Percentiles rank a stretch among this genome's conserved stretches.
Evolutionary conservation across 2,113 vertebrate genomes (phyloP).

Genomic region (Colistium nudipinnis): DNA sequence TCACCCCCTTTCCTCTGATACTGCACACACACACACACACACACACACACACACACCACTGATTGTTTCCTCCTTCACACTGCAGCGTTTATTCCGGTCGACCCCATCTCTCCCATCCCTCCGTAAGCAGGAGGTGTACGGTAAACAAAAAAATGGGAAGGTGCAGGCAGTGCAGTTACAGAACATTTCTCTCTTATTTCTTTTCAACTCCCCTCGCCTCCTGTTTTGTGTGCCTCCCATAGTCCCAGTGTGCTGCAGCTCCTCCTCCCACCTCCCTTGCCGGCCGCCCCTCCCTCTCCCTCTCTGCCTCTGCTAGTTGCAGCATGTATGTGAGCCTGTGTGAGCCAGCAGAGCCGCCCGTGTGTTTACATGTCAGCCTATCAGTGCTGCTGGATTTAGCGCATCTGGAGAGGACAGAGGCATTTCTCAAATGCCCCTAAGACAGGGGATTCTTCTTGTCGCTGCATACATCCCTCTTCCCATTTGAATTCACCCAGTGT

Average conservation of each 20-base stretch:
- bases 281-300: constrained; percentile 31
- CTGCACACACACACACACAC: not conserved
- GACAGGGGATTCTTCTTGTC: constrained; percentile 62
- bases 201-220: constrained; percentile 52
- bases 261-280: constrained; percentile 71
- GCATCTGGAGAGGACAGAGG: constrained; percentile 73
- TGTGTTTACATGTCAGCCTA: constrained; percentile 83
- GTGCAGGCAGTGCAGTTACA: constrained; percentile 54
- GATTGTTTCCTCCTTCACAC: not conserved
- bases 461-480: constrained; percentile 40
- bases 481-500: constrained; percentile 53
- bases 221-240: constrained; percentile 54
- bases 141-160: constrained; percentile 51
- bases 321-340: constrained; percentile 81
- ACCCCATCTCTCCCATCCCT: constrained; percentile 20
- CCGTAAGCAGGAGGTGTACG: constrained; percentile 35
- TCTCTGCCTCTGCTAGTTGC: constrained; percentile 77
- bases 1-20: constrained; percentile 13
- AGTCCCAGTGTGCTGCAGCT: constrained; percentile 75
- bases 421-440: constrained; percentile 70
- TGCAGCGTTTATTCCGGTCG: not conserved
- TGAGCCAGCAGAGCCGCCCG: constrained; percentile 74
- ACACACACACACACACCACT: not conserved
- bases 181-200: constrained; percentile 55
- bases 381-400: constrained; percentile 77